A percentile compares a stretch with the other conserved stretches of the same genome.
These are phyloP conservation scores for Myathropa florea DNA, from an alignment of 2,888 invertebrate species.

Conservation along the genomic window DNA sequence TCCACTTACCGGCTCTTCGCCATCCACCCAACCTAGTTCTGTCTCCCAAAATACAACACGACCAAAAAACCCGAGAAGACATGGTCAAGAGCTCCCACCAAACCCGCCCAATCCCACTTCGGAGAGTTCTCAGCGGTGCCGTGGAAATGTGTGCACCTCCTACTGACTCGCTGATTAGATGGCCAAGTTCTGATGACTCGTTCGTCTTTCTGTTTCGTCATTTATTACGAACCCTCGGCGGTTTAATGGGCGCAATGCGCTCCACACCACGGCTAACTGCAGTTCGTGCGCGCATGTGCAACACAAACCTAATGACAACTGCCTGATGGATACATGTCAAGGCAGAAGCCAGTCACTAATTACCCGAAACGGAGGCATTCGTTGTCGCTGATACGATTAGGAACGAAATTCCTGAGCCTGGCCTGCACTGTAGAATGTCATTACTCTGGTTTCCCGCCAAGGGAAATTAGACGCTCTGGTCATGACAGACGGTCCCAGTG, in stretches of 20 bases:
- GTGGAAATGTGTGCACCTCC: not conserved
- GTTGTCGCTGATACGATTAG: not conserved
- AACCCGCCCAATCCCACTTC: not conserved
- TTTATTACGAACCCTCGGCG: slow-evolving; percentile 25
- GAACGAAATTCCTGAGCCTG: slow-evolving; percentile 15
- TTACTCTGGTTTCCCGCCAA: not conserved
- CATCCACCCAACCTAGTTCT: slow-evolving; percentile 12
- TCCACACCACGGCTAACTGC: slow-evolving; percentile 6
- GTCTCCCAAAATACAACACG: not conserved
- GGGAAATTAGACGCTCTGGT: not conserved
- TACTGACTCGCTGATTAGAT: slow-evolving; percentile 34
- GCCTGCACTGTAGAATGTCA: not conserved
- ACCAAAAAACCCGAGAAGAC: not conserved
- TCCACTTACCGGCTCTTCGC: not conserved
- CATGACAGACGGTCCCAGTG: not conserved
- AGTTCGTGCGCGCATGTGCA: slow-evolving; percentile 61
- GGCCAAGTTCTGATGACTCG: slow-evolving; percentile 26
- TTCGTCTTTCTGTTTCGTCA: slow-evolving; percentile 14
- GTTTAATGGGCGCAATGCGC: slow-evolving; percentile 20
- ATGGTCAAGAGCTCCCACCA: slow-evolving; percentile 2
- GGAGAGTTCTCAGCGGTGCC: not conserved
- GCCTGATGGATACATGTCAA: not conserved
- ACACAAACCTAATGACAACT: slow-evolving; percentile 56
- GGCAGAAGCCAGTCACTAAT: slow-evolving; percentile 28
- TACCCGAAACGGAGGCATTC: slow-evolving; percentile 37